Percentiles rank a stretch among this genome's conserved stretches.
phyloP scores from a whole-genome alignment of 2,888 invertebrate genomes.

The Aplocera efformata region DNA sequence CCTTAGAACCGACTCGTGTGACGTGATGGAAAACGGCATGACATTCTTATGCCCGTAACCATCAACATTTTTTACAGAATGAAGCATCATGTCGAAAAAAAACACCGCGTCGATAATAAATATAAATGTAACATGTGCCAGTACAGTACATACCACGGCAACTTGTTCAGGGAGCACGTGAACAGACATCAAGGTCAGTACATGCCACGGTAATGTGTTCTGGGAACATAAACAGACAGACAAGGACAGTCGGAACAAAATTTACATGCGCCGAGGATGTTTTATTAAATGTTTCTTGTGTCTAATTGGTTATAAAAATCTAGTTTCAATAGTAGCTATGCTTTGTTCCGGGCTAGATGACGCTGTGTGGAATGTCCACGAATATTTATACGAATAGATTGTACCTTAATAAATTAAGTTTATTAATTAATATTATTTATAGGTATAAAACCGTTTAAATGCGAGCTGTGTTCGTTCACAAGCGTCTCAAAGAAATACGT shows the following conservation, averaged over 20 bases:
- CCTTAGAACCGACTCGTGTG: too few species aligned
- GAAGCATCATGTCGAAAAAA: constrained; percentile 45
- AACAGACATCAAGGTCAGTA: constrained; percentile 54
- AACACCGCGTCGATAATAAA: constrained; percentile 55
- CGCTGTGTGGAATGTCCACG: too few species aligned
- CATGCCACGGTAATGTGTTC: not conserved
- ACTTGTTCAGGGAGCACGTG: constrained; percentile 58
- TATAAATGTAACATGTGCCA: constrained; percentile 66
- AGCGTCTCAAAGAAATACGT: constrained; percentile 64
- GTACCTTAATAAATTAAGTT: not conserved
- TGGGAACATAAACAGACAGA: not conserved
- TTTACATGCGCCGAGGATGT: too few species aligned
- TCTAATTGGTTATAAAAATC: too few species aligned
- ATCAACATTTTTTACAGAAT: too few species aligned
- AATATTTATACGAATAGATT: not conserved
- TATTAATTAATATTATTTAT: constrained; percentile 5
- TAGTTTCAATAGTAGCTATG: too few species aligned
- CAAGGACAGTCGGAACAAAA: not conserved
- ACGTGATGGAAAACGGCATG: too few species aligned
- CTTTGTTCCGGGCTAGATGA: too few species aligned
- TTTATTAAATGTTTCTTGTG: too few species aligned
- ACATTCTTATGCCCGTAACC: too few species aligned
- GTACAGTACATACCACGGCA: constrained; percentile 60
- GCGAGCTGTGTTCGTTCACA: constrained; percentile 52
- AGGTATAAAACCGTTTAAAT: constrained; percentile 65